Base-by-base conservation (phyloP, 2,888 invertebrate genomes). In the Clusia tigrina region DNA sequence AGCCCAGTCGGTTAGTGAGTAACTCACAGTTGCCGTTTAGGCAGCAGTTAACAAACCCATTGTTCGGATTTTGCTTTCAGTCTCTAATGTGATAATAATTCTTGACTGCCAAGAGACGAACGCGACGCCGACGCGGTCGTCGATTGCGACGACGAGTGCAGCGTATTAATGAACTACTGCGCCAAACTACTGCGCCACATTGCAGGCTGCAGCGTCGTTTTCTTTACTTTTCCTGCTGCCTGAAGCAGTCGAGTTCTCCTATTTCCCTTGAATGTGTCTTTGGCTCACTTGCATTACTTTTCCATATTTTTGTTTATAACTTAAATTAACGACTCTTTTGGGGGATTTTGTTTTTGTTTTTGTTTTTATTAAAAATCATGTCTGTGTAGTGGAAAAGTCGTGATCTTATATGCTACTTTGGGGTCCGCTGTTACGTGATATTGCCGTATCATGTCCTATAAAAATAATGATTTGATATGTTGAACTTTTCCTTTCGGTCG, bases 301-400 rank as follows among this genome's bases (percentile, higher is more conserved):
- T 42, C 42, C n/a, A n/a, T 42, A 42, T 42, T 42, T 42, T 42
- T 17, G 32, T 32, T 32, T 32, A 9, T 32, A 15, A 54, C 22
- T 52, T 17, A 24, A 46, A 57, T 15, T 42, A 42, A 42, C 42
- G 42, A 53, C n/a, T n/a, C n/a, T n/a, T n/a, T n/a, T n/a, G n/a
- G n/a, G n/a, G n/a, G n/a, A 32, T 23, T 37, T 53, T 42, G 37
- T 24, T 53, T 59, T 58, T 12, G 58, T 17, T 10, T 51, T 24
- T 32, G 6, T 32, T 12, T 32, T 32, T 32, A 32, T 32, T 32
- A 32, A 32, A 26, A 54, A 37, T 10, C n/a, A 18, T 26, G 20
- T 25, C 15, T 22, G 6, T 57, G 57, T 15, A 10, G 25, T 15
- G 18, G 17, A 53, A 12, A 53, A 53, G 12, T 12, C 23, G 53